These are phyloP conservation scores for Reticulitermes speratus DNA, from an alignment of 1,140 invertebrate species.

Conservation along the genomic window DNA sequence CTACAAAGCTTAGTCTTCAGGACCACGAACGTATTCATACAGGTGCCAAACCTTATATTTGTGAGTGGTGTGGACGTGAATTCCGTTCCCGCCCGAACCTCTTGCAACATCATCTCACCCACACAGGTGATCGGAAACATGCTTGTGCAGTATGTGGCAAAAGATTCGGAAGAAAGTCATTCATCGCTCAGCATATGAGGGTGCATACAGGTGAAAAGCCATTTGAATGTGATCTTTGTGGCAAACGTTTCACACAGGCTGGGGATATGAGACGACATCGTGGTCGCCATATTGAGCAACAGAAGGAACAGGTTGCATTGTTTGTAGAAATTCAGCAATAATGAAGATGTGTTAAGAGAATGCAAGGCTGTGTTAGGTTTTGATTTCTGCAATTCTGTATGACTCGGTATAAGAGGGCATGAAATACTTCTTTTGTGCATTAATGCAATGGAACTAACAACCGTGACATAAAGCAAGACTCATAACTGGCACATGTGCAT, in stretches of 20 bases:
- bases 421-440: too few species aligned
- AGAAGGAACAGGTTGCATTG: background rate
- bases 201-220: constrained; percentile 71
- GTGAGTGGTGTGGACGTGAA: constrained; percentile 55
- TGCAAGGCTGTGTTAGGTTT: too few species aligned
- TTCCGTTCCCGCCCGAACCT: constrained; percentile 43
- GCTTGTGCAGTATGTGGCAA: constrained; percentile 56
- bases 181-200: constrained; percentile 61
- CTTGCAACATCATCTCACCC: constrained; percentile 28
- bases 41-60: constrained; percentile 53
- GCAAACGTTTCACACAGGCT: constrained; percentile 45
- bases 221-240: constrained; percentile 53
- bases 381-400: too few species aligned
- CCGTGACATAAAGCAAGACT: too few species aligned
- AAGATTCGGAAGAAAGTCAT: constrained; percentile 45
- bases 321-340: background rate
- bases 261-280: constrained; percentile 45
- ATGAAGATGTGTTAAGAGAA: background rate
- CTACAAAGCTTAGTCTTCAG: constrained; percentile 38
- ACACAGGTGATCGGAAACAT: constrained; percentile 35
- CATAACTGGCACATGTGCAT: too few species aligned
- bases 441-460: too few species aligned
- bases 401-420: too few species aligned
- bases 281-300: constrained; percentile 39
- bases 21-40: constrained; percentile 56